Evolutionary conservation across 2,888 invertebrate species (phyloP).

Genomic region (Myathropa florea): DNA sequence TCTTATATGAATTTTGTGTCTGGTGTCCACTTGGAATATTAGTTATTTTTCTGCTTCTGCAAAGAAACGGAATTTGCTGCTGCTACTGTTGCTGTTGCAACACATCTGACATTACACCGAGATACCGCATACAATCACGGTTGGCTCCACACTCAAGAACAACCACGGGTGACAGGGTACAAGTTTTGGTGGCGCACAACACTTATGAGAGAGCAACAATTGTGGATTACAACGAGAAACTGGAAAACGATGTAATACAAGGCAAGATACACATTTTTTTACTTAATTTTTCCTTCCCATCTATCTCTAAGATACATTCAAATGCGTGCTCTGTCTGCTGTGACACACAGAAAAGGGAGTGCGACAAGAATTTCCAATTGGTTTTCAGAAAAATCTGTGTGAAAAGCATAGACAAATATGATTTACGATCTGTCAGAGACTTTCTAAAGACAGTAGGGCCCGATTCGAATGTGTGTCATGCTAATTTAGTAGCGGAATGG

Average conservation of each 20-base stretch:
- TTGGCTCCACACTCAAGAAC: not conserved
- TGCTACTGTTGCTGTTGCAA: constrained; percentile 40
- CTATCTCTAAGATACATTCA: not conserved
- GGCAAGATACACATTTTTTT: constrained; percentile 58
- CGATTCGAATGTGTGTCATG: constrained; percentile 8
- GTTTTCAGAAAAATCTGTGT: not conserved
- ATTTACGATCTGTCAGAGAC: constrained; percentile 3
- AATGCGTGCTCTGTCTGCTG: not conserved
- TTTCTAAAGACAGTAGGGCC: constrained; percentile 12
- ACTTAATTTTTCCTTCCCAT: constrained; percentile 2
- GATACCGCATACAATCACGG: constrained; percentile 1
- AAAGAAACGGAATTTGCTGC: not conserved
- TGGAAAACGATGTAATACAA: constrained; percentile 70
- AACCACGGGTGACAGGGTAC: constrained; percentile 2
- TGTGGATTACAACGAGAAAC: constrained; percentile 63
- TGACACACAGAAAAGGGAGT: not conserved
- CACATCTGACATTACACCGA: not conserved
- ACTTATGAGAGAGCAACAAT: constrained; percentile 55
- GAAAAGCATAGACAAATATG: not conserved
- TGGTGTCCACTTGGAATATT: constrained; percentile 40
- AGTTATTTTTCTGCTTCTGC: constrained; percentile 16
- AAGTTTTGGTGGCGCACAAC: constrained; percentile 30
- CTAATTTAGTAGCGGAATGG: not conserved
- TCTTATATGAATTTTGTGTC: constrained; percentile 53
- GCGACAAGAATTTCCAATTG: not conserved